Evolutionary conservation across 2,113 vertebrate species (phyloP).

Genomic region (Lonchura striata): DNA sequence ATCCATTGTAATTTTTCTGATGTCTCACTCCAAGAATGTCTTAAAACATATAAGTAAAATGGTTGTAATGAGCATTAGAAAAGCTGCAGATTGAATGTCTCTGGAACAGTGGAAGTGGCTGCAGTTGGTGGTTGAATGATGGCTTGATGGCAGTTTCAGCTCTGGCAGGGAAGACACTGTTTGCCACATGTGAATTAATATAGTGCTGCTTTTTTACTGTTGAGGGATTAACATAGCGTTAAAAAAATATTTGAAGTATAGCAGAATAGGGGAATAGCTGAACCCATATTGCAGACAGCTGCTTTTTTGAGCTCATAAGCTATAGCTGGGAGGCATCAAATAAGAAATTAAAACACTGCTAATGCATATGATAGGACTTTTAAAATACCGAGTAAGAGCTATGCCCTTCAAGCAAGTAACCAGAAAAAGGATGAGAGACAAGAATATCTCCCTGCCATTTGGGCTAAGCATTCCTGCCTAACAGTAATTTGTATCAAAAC

Average conservation of each 20-base stretch:
- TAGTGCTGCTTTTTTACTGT: conserved; percentile 35
- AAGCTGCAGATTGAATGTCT: conserved; percentile 29
- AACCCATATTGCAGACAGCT: conserved; percentile 54
- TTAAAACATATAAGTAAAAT: conserved; percentile 9
- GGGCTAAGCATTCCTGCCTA: not conserved
- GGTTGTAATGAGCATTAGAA: conserved; percentile 16
- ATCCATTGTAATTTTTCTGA: not conserved
- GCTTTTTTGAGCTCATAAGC: not conserved
- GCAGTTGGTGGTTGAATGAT: conserved; percentile 18
- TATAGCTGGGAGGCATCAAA: not conserved
- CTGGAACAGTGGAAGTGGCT: not conserved
- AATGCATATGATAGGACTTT: not conserved
- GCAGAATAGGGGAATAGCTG: not conserved
- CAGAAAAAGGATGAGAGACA: not conserved
- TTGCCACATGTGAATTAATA: conserved; percentile 54
- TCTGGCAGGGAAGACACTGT: not conserved
- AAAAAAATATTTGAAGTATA: conserved; percentile 13
- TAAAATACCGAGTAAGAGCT: not conserved
- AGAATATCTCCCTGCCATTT: not conserved
- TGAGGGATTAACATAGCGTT: not conserved
- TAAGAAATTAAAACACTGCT: conserved; percentile 1
- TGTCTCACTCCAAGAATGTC: not conserved
- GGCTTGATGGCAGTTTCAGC: conserved; percentile 4
- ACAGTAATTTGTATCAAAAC: not conserved
- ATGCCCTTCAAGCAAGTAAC: not conserved